phyloP scores from a whole-genome alignment of 2,888 invertebrate species.

The Sympetrum striolatum region DNA sequence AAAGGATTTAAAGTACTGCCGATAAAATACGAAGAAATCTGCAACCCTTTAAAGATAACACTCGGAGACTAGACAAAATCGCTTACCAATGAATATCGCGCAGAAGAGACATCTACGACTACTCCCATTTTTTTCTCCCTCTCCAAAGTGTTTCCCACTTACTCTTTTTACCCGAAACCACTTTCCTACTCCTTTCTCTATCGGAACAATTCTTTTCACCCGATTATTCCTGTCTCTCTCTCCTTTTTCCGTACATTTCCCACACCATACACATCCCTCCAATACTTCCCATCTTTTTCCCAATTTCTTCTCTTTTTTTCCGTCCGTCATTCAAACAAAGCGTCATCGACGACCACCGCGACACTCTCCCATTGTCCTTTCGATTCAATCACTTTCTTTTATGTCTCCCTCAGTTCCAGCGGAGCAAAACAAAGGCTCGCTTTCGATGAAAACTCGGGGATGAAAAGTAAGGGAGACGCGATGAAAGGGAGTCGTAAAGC shows the following conservation, averaged over 20 bases:
- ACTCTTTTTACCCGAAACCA: neutral
- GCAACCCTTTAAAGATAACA: no score
- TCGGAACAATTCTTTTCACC: neutral
- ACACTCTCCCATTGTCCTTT: neutral
- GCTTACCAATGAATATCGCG: no score
- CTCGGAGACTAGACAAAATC: no score
- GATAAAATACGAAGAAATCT: no score
- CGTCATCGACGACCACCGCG: neutral
- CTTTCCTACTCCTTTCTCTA: neutral
- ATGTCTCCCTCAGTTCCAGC: neutral
- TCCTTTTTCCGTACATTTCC: neutral
- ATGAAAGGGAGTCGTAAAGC: neutral
- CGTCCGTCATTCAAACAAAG: neutral
- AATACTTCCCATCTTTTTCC: neutral
- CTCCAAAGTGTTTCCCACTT: neutral
- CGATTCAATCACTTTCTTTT: neutral
- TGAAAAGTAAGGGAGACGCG: neutral
- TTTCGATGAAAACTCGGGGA: neutral
- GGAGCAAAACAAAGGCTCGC: neutral
- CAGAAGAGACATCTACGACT: neutral
- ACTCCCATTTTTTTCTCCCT: neutral
- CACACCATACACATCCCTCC: neutral
- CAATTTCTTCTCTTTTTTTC: neutral
- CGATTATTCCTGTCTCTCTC: neutral
- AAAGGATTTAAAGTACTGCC: no score